Percentiles rank a stretch among this genome's conserved stretches.
Evolutionary conservation across 2,797 vertebrate species (phyloP).

Genomic region (Phoeniculus purpureus): DNA sequence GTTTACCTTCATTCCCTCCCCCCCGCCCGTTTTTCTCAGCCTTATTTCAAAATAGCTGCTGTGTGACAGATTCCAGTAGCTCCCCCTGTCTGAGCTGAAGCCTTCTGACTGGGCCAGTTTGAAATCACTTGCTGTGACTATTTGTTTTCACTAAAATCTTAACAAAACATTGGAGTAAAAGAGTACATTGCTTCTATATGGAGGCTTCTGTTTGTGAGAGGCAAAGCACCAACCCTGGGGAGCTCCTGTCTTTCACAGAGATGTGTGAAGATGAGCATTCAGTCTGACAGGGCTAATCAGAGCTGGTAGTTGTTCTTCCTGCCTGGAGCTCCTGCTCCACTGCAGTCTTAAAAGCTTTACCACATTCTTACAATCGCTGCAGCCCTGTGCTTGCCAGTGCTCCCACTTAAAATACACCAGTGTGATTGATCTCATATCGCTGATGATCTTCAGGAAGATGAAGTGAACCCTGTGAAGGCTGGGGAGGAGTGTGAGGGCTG

Average conservation of each 20-base stretch:
- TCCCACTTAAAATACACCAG: background rate
- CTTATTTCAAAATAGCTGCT: background rate
- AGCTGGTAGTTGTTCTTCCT: background rate
- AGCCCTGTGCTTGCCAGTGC: background rate
- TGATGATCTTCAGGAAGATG: background rate
- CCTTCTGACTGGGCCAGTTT: background rate
- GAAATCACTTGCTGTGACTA: background rate
- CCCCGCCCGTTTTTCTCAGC: accelerated
- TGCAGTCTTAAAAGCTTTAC: background rate
- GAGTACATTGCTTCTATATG: background rate
- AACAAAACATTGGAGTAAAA: background rate
- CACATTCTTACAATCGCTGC: background rate
- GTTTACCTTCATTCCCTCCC: background rate
- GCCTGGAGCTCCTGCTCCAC: background rate
- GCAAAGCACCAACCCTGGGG: background rate
- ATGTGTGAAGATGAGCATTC: background rate
- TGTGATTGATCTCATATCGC: accelerated
- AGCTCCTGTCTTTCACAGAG: background rate
- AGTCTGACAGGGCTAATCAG: background rate
- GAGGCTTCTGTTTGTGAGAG: background rate
- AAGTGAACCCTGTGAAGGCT: background rate
- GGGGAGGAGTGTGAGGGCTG: background rate
- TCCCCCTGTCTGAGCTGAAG: background rate
- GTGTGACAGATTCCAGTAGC: background rate
- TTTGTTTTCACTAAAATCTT: background rate